Evolutionary conservation across 1,140 invertebrate genomes (phyloP).

Genomic region (Oreohelix idahoensis): DNA sequence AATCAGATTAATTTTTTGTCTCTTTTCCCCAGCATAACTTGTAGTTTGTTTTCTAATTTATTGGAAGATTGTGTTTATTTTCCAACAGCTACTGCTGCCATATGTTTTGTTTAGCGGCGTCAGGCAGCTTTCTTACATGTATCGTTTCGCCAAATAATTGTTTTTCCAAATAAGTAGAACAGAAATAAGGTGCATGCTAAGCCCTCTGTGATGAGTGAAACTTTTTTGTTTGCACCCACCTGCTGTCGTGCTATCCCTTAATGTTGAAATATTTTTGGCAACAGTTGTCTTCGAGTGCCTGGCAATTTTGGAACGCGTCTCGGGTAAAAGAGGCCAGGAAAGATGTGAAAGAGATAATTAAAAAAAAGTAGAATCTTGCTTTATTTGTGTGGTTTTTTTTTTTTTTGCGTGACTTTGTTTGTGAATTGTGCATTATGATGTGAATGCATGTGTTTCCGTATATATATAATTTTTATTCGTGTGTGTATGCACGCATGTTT

Average conservation of each 20-base stretch:
- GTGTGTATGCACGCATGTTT: background rate
- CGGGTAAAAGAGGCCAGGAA: background rate
- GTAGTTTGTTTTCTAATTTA: too few species aligned
- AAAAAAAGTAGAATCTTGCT: too few species aligned
- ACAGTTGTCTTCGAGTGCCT: background rate
- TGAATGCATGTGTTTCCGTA: background rate
- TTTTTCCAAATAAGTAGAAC: too few species aligned
- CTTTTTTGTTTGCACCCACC: background rate
- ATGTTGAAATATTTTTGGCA: background rate
- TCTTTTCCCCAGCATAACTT: too few species aligned
- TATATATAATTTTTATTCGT: background rate
- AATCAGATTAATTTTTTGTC: too few species aligned
- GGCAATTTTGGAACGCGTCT: background rate
- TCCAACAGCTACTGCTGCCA: too few species aligned
- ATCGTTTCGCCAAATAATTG: too few species aligned
- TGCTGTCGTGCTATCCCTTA: background rate
- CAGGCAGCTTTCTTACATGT: too few species aligned
- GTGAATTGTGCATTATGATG: background rate
- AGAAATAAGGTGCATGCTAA: background rate
- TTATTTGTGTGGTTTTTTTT: background rate
- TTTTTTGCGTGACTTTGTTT: background rate
- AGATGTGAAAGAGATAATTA: background rate
- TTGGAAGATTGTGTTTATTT: too few species aligned
- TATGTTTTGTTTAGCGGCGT: too few species aligned
- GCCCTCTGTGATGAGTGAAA: background rate